Evolutionary conservation across 2,797 vertebrate species (phyloP).

Genomic region (Sebastes goodei): DNA sequence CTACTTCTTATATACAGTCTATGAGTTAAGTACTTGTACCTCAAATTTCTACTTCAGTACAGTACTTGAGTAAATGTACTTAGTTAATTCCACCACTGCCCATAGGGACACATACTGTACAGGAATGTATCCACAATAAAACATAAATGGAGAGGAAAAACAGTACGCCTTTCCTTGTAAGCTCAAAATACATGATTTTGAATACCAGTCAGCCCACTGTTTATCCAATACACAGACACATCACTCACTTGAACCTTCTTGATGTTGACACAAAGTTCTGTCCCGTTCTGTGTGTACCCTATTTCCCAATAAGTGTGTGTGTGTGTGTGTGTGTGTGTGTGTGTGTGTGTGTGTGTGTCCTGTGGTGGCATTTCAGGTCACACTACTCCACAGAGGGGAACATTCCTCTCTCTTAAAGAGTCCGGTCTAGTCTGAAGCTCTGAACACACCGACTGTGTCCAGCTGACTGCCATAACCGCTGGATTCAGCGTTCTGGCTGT

Average conservation of each 20-base stretch:
- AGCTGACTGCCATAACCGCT: constrained; percentile 54
- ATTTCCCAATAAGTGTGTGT: neutral
- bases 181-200: neutral
- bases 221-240: neutral
- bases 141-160: neutral
- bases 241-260: neutral
- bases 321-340: neutral
- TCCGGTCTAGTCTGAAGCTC: constrained; percentile 27
- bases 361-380: constrained; percentile 49
- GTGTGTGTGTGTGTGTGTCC: neutral
- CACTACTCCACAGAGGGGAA: constrained; percentile 37
- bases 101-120: neutral
- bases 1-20: neutral
- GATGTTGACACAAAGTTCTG: neutral
- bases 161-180: neutral
- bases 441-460: constrained; percentile 30
- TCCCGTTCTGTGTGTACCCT: neutral
- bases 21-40: neutral
- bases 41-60: no score
- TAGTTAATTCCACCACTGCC: neutral
- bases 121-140: neutral
- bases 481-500: constrained; percentile 45
- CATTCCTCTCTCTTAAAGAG: constrained; percentile 67
- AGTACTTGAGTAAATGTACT: neutral
- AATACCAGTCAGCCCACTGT: neutral